A percentile compares a stretch with the other conserved stretches of the same genome.
Evolutionary conservation across 2,888 invertebrate genomes (phyloP).

Genomic region (Xestia xanthographa): DNA sequence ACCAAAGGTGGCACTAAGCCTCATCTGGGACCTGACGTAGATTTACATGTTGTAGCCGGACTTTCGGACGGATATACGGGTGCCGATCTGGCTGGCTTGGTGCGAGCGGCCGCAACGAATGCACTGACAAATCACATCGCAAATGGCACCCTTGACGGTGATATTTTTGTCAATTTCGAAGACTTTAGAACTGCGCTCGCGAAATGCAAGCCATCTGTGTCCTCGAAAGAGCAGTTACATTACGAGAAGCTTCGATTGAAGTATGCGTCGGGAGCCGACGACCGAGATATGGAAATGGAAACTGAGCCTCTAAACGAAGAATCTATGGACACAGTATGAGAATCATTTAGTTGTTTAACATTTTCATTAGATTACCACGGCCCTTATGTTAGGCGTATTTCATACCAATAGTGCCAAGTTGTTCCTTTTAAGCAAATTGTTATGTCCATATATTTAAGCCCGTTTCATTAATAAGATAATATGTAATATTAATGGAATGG

Average conservation of each 20-base stretch:
- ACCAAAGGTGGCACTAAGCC: constrained; percentile 97
- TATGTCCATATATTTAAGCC: constrained; percentile 51
- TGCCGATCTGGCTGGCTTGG: constrained; percentile 97
- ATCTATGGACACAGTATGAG: constrained; percentile 89
- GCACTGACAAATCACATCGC: constrained; percentile 94
- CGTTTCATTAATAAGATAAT: constrained; percentile 38
- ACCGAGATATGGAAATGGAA: constrained; percentile 91
- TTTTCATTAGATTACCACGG: constrained; percentile 70
- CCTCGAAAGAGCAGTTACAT: constrained; percentile 93
- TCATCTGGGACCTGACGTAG: constrained; percentile 93
- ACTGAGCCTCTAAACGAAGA: constrained; percentile 86
- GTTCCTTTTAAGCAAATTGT: constrained; percentile 70
- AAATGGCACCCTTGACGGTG: constrained; percentile 87
- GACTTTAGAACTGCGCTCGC: constrained; percentile 95
- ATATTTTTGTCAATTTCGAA: constrained; percentile 91
- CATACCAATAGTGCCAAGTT: constrained; percentile 82
- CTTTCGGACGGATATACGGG: constrained; percentile 96
- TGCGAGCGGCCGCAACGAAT: constrained; percentile 96
- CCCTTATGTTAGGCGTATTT: constrained; percentile 70
- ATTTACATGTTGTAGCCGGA: constrained; percentile 93
- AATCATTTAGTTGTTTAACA: constrained; percentile 72
- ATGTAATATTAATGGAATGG: constrained; percentile 44
- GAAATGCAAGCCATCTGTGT: constrained; percentile 97
- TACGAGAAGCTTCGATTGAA: constrained; percentile 94
- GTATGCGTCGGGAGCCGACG: constrained; percentile 90